A percentile compares a stretch with the other conserved stretches of the same genome.
Conservation (phyloP, 1,140 invertebrate genomes). For the Caerostris extrusa region DNA sequence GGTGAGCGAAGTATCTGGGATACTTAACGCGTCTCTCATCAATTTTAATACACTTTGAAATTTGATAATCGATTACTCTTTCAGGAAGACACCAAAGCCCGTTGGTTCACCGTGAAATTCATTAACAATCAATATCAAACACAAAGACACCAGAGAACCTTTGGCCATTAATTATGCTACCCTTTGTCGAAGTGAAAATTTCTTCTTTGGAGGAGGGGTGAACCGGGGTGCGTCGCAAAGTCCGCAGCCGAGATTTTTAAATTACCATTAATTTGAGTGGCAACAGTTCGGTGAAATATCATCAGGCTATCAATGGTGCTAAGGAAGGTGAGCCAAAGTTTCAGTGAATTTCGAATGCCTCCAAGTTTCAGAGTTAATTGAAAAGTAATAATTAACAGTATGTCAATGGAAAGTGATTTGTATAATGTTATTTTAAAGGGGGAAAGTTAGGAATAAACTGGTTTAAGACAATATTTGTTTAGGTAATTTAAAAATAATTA, state of each 20-base stretch:
- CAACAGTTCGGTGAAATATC: slow-evolving; percentile 36
- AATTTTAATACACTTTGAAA: slow-evolving; percentile 58
- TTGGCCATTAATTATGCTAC: slow-evolving; percentile 39
- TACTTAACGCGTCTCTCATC: slow-evolving; percentile 36
- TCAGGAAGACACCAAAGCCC: background rate
- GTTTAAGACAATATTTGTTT: too few species aligned
- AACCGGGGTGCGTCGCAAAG: background rate
- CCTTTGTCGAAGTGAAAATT: background rate
- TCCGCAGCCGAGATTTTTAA: slow-evolving; percentile 41
- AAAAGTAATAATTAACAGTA: background rate
- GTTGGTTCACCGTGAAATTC: slow-evolving; percentile 37
- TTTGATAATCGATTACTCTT: slow-evolving; percentile 42
- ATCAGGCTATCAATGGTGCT: slow-evolving; percentile 25
- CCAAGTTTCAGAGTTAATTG: background rate
- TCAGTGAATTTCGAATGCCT: background rate
- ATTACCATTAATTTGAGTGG: slow-evolving; percentile 47
- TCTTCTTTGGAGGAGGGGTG: background rate
- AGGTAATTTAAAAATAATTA: too few species aligned
- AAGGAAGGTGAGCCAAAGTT: background rate
- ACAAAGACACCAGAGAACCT: slow-evolving; percentile 50
- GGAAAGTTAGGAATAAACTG: too few species aligned
- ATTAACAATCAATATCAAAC: slow-evolving; percentile 52
- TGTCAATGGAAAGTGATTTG: too few species aligned
- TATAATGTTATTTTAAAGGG: too few species aligned
- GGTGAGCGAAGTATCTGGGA: background rate